Evolutionary conservation across 2,797 vertebrate genomes (phyloP), one percentile per base, ranked within the genome.

Genomic region (Sarcophilus harrisii): DNA sequence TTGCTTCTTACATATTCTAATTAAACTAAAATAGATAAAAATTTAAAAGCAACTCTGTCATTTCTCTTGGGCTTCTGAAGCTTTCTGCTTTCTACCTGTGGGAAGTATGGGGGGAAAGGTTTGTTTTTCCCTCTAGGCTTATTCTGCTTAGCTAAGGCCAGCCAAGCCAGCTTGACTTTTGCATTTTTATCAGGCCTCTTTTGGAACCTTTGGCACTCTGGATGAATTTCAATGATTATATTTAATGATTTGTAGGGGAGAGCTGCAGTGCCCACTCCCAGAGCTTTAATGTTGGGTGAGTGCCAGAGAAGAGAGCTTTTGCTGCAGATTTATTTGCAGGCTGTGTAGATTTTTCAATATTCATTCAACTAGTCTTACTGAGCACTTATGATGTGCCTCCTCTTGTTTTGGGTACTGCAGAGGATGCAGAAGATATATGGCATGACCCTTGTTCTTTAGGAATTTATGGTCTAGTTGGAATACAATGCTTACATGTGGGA

Each of bases 221-320:
- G 59, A 0, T 95, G 97, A 96, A 97, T 96, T 96, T 96, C 96
- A 97, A 95, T 97, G 96, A 96, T 38, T 58, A 27, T 6, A 30
- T 59, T 97, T 96, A 60, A 95, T 92, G 94, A 97, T 94, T 95
- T 89, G n/a, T 94, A 91, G 55, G 30, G 45, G 32, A 91, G 58
- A 91, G 28, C 32, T 87, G 93, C 62, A 91, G 62, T 6, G 13
- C 91, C 92, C 49, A 11, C 91, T 93, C 81, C 62, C 95, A 12
- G 57, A 57, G 60, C 55, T 55, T 92, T 54, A 54, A 38, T 6
- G 1, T 14, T 57, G n/a, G 87, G 87, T 30, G 57, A 73, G 92
- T n/a, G 91, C 92, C 90, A 57, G 94, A 66, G 45, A 32, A 32
- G 24, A 54, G 55, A 91, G 55, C 57, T 14, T 59, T 94, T 91